Evolutionary conservation across 1,140 invertebrate genomes (phyloP).

Genomic region (Limonius californicus): DNA sequence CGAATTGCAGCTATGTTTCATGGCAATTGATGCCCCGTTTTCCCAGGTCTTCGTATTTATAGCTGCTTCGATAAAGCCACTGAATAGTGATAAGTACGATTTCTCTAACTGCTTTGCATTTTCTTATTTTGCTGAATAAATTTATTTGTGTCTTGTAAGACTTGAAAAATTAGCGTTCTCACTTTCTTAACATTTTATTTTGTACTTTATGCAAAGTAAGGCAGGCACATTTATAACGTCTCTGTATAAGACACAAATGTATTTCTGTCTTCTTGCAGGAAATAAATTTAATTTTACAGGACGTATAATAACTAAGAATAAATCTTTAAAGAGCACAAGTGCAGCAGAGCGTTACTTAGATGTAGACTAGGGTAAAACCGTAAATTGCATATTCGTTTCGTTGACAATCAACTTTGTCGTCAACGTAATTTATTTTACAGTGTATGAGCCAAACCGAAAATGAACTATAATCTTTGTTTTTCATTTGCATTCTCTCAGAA

Average conservation of each 20-base stretch:
- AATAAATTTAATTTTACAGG: no score
- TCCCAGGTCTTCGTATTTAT: conserved; percentile 28
- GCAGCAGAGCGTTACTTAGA: no score
- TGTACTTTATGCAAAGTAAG: conserved; percentile 22
- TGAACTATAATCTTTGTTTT: no score
- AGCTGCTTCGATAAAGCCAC: conserved; percentile 32
- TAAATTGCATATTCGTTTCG: no score
- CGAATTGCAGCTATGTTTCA: conserved; percentile 34
- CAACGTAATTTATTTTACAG: no score
- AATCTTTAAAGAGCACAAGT: no score
- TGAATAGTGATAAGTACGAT: conserved; percentile 34
- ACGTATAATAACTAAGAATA: no score
- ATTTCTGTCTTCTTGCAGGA: no score
- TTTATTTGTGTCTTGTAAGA: conserved; percentile 25
- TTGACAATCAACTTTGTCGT: no score
- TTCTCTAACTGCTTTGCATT: conserved; percentile 28
- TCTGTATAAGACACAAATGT: not conserved
- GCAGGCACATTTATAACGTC: conserved; percentile 14
- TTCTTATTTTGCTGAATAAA: conserved; percentile 27
- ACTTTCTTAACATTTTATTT: not conserved
- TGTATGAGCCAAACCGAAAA: no score
- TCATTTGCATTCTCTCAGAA: no score
- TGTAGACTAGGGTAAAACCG: no score
- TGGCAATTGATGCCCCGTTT: conserved; percentile 33
- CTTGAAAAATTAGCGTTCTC: conserved; percentile 23